Base-by-base conservation (phyloP, 2,888 invertebrate genomes). In the Pycnomerus fuliginosus region DNA sequence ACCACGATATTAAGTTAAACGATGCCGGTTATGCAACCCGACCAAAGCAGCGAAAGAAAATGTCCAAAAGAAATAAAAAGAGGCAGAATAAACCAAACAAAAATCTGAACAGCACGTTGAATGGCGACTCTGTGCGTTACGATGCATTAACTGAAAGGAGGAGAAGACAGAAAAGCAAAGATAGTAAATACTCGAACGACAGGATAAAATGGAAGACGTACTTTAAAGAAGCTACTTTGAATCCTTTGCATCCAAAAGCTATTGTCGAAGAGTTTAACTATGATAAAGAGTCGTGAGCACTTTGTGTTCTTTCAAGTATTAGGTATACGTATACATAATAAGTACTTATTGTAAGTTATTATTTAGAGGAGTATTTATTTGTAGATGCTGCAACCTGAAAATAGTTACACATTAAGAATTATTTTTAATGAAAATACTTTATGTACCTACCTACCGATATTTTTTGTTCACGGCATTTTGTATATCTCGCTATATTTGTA, bases 191-290 rank as follows among this genome's bases (percentile, higher is more conserved):
- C n/a, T n/a, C n/a, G 16, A 36, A 37, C n/a, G 30, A 33, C 2
- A 78, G 76, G 57, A 77, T 77, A 12, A 75, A 77, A 1, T 79
- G 76, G 58, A 77, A 74, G 3, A 80, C 79, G 0, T 80, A 80
- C 61, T 76, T 75, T 3, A 68, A 79, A 16, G 72, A 77, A 28
- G 75, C 75, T 49, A 47, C 76, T 45, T 73, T 76, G 44, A 77
- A 77, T 61, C 78, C 78, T 1, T 65, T 80, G 2, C 78, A 80
- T 56, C 82, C 81, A 1, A 77, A 77, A 53, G 75, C 77, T 1
- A 80, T 80, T 22, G 77, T 80, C 0, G 81, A 81, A 58, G 71
- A 71, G 48, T 67, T 65, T 44, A 64, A 58, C 36, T 64, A 61
- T 40, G 51, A 52, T 16, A 58, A 57, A n/a, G n/a, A n/a, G n/a